Conservation (phyloP, 1,140 invertebrate genomes). For the Andricus grossulariae region DNA sequence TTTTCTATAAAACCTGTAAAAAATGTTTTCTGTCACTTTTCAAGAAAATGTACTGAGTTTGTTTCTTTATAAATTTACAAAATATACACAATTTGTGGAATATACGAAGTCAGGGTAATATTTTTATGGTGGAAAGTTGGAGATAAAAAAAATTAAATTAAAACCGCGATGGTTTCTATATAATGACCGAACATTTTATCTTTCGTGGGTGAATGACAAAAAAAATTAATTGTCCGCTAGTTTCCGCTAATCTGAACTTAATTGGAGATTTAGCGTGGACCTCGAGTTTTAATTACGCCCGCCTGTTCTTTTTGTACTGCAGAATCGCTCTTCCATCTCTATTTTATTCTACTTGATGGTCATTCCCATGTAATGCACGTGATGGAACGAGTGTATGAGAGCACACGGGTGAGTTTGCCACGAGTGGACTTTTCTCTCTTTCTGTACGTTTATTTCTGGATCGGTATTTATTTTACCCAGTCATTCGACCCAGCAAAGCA, state of each 20-base stretch:
- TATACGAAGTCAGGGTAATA: too few relatives aligned
- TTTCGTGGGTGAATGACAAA: background rate
- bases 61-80: too few relatives aligned
- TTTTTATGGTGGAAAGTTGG: too few relatives aligned
- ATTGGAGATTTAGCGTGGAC: slow-evolving; percentile 9
- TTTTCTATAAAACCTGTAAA: too few relatives aligned
- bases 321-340: background rate
- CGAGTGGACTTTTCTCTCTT: slow-evolving; percentile 39
- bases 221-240: slow-evolving; percentile 1
- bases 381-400: background rate
- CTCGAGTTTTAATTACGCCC: slow-evolving; percentile 1
- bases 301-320: background rate
- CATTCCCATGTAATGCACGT: slow-evolving; percentile 4
- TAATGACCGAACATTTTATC: background rate
- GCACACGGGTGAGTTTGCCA: slow-evolving; percentile 22
- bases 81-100: too few relatives aligned
- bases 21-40: too few relatives aligned
- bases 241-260: slow-evolving; percentile 24
- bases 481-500: slow-evolving; percentile 43
- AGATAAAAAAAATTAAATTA: too few relatives aligned
- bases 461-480: slow-evolving; percentile 51
- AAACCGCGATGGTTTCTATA: background rate
- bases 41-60: too few relatives aligned
- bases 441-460: slow-evolving; percentile 50
- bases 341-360: slow-evolving; percentile 9